Conservation (phyloP, 2,113 vertebrate genomes). For the Tragelaphus imberbis region DNA sequence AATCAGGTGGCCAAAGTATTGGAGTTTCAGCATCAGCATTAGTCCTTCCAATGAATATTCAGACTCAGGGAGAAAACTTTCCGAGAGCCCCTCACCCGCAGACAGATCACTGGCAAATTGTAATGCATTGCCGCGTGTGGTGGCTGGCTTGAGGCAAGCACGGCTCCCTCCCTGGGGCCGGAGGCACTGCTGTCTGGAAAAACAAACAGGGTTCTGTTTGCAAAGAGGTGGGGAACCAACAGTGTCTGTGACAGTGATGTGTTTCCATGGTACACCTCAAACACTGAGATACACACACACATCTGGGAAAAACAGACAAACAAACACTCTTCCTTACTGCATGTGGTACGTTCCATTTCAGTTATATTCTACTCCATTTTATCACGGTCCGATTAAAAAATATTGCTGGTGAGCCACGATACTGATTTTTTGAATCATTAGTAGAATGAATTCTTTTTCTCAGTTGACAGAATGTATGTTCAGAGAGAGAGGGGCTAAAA, state of each 20-base stretch:
- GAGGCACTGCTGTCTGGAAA: background rate
- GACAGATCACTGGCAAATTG: background rate
- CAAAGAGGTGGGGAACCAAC: background rate
- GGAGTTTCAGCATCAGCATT: background rate
- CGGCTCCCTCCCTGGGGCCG: background rate
- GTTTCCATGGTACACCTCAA: background rate
- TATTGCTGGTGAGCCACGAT: background rate
- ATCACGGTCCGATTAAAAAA: background rate
- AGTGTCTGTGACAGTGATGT: background rate
- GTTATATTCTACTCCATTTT: background rate
- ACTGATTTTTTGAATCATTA: background rate
- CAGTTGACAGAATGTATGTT: background rate
- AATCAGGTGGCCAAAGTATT: background rate
- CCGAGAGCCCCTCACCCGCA: background rate
- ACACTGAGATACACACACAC: background rate
- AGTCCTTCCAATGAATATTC: background rate
- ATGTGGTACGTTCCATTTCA: background rate
- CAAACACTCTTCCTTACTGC: background rate
- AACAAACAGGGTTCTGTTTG: background rate
- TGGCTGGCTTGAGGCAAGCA: background rate
- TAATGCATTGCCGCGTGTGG: rapidly evolving
- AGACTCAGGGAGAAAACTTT: background rate
- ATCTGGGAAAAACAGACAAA: background rate
- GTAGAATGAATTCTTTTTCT: background rate
- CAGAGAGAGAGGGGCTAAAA: no score